Evolutionary conservation across 2,888 invertebrate genomes (phyloP).

Genomic region (Pherbina coryleti): DNA sequence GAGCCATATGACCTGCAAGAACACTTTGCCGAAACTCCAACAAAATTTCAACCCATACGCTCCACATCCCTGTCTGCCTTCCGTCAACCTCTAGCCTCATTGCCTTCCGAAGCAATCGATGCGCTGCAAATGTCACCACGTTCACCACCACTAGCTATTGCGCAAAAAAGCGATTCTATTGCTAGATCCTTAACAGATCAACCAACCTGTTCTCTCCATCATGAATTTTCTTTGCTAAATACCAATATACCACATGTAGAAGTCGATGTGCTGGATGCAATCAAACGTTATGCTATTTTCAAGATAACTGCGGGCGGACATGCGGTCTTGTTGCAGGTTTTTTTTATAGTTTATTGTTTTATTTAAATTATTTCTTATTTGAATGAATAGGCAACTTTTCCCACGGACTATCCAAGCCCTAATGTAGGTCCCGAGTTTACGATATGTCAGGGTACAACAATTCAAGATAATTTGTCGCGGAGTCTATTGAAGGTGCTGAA

Average conservation of each 20-base stretch:
- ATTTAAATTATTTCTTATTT: not conserved
- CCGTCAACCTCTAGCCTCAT: constrained; percentile 51
- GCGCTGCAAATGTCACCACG: constrained; percentile 50
- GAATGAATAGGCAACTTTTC: constrained; percentile 75
- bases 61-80: constrained; percentile 53
- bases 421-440: constrained; percentile 77
- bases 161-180: constrained; percentile 52
- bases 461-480: constrained; percentile 79
- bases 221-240: constrained; percentile 83
- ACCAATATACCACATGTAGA: constrained; percentile 81
- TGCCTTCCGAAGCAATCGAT: constrained; percentile 56
- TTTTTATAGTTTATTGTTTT: not conserved
- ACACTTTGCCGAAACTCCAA: constrained; percentile 54
- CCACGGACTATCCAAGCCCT: constrained; percentile 79
- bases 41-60: constrained; percentile 53
- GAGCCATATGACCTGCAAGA: constrained; percentile 65
- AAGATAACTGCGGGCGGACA: constrained; percentile 66
- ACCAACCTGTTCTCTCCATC: constrained; percentile 73
- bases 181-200: constrained; percentile 65
- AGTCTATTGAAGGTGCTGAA: constrained; percentile 85
- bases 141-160: constrained; percentile 12
- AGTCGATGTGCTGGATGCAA: constrained; percentile 71
- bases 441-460: constrained; percentile 76
- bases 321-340: constrained; percentile 71
- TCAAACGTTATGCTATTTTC: constrained; percentile 71